A percentile compares a stretch with the other conserved stretches of the same genome.
phyloP scores from a whole-genome alignment of 1,140 invertebrate species.

The Campoletis sonorensis region DNA sequence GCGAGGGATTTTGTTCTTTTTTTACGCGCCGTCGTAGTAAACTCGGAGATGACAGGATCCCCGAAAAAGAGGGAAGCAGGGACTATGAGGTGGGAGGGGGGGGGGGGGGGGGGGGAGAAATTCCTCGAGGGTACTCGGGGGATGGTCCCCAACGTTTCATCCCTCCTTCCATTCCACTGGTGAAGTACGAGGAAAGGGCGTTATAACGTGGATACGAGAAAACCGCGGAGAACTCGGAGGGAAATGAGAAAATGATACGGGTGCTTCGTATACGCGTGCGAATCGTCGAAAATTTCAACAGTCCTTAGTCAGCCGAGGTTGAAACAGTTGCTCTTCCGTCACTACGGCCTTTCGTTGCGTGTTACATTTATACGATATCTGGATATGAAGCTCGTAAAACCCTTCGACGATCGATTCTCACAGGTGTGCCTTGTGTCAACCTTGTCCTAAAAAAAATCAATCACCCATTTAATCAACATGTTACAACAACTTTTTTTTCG shows the following conservation, averaged over 20 bases:
- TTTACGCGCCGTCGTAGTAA: constrained; percentile 1
- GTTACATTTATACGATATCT: not conserved
- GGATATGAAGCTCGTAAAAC: not conserved
- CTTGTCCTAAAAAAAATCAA: not conserved
- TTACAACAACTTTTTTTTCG: too few relatives aligned
- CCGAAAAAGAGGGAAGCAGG: not conserved
- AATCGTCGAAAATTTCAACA: not conserved
- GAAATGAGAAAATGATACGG: not conserved
- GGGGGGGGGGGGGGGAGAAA: not conserved
- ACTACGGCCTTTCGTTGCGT: not conserved
- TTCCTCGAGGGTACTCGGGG: not conserved
- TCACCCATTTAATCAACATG: not conserved
- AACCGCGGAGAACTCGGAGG: not conserved
- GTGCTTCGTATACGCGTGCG: not conserved
- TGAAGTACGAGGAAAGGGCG: constrained; percentile 1
- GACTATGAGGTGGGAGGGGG: too few relatives aligned
- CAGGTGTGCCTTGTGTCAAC: constrained; percentile 7
- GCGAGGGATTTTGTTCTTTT: not conserved
- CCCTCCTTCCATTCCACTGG: too few relatives aligned
- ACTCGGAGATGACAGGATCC: not conserved
- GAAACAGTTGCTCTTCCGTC: not conserved
- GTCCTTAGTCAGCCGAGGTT: not conserved
- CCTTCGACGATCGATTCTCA: not conserved
- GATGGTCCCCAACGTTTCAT: too few relatives aligned
- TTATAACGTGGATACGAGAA: not conserved